These are phyloP conservation scores for Atrichornis clamosus DNA, from an alignment of 2,113 vertebrate species.

Conservation along the genomic window DNA sequence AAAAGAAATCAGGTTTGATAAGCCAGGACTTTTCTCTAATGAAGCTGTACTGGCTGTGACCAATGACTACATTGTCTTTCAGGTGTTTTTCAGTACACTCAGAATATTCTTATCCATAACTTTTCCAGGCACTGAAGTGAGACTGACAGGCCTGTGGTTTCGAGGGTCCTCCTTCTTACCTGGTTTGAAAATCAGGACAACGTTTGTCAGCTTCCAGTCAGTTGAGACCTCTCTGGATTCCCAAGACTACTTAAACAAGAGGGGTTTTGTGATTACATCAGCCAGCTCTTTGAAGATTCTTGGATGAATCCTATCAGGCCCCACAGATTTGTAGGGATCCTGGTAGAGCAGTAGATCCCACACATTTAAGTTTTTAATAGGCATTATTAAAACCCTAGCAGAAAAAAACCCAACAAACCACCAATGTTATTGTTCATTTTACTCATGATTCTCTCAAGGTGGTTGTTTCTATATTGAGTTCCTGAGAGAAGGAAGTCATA, in stretches of 20 bases:
- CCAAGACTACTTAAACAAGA: neutral
- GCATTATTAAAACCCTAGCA: neutral
- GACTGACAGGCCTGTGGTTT: neutral
- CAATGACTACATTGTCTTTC: rapidly evolving
- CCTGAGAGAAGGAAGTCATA: neutral
- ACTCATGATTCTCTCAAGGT: neutral
- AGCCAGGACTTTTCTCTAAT: neutral
- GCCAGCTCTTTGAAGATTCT: neutral
- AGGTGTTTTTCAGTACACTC: neutral
- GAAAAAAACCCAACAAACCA: neutral
- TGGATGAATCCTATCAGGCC: neutral
- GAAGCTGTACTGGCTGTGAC: neutral
- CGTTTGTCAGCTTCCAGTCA: neutral
- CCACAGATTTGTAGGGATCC: neutral
- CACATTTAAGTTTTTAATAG: neutral
- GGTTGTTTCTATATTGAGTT: neutral
- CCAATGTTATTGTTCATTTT: neutral
- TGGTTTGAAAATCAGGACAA: rapidly evolving
- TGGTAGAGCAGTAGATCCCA: neutral
- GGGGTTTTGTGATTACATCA: neutral
- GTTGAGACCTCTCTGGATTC: neutral
- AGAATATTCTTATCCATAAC: neutral
- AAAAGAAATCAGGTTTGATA: neutral
- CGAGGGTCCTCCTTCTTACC: neutral
- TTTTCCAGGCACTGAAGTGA: neutral